Base-by-base conservation (phyloP, 2,797 vertebrate species). In the Sebastes taczanowskii region DNA sequence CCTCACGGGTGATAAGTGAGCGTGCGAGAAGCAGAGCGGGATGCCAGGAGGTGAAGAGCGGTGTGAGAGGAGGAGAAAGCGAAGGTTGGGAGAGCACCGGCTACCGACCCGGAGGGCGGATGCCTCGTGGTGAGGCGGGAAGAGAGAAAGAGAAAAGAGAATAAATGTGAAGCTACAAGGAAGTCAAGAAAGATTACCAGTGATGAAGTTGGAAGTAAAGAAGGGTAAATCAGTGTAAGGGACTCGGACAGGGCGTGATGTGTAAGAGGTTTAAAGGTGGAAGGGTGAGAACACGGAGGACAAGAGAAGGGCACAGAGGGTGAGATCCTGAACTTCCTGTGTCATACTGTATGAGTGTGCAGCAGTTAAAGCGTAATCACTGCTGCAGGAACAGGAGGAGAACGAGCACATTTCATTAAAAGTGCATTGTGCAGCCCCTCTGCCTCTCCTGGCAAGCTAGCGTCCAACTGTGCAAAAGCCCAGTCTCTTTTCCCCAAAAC, bases 381-480 rank as follows among this genome's bases (percentile, higher is more conserved):
- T 62, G 58, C 64, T 61, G 64, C 4, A 58, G 74, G 79, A 84
- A 29, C 56, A 53, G 42, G 22, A 72, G 64, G 74, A 61, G 63
- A 65, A 60, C 16, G 71, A 86, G 52, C 29, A 20, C 63, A 29
- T 81, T 84, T 78, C 62, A 80, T 72, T 72, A 65, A 29, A 81
- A 77, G 78, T 61, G 67, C 52, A 14, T 76, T 76, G 1, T 25
- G 30, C 46, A 35, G 53, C 62, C 72, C 61, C 42, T 85, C 71
- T 75, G 25, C 76, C 56, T 83, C 60, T 80, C 74, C 66, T 82
- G 70, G 78, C 78, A 88, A 75, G 64, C 73, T 29, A 62, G 32
- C 34, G 6, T 58, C 74, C 74, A 71, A 62, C 74, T 77, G 73
- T 78, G 66, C 77, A 6, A 11, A 70, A 70, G 71, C 78, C 27